These are phyloP conservation scores for Athene noctua DNA, from an alignment of 2,113 vertebrate genomes.

Conservation along the genomic window DNA sequence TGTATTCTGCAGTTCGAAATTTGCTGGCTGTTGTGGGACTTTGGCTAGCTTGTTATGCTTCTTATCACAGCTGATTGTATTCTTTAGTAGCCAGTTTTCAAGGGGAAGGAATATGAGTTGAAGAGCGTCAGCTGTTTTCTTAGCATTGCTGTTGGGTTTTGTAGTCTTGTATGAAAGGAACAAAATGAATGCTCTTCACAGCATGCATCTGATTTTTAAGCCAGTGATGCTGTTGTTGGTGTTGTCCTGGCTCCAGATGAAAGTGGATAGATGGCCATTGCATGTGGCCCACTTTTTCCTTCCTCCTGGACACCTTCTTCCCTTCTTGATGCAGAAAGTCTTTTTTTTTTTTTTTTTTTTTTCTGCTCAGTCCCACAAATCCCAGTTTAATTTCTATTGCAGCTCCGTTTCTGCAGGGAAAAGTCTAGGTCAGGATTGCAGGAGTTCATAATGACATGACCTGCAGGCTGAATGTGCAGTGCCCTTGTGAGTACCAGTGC, in stretches of 20 bases:
- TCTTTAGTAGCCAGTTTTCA: background rate
- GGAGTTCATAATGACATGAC: background rate
- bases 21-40: background rate
- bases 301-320: background rate
- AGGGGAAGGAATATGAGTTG: background rate
- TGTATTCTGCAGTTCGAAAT: background rate
- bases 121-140: background rate
- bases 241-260: background rate
- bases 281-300: background rate
- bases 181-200: background rate
- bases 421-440: background rate
- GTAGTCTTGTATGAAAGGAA: background rate
- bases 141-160: background rate
- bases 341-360: background rate
- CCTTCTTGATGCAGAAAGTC: background rate
- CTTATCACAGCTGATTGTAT: background rate
- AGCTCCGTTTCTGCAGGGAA: background rate
- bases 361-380: background rate
- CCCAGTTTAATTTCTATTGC: background rate
- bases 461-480: background rate
- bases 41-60: background rate
- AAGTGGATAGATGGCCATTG: background rate
- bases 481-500: background rate
- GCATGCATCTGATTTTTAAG: background rate
- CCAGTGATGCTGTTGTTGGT: background rate